Evolutionary conservation across 2,888 invertebrate genomes (phyloP), one percentile per base, ranked within the genome.

Genomic region (Halocaridina rubra): DNA sequence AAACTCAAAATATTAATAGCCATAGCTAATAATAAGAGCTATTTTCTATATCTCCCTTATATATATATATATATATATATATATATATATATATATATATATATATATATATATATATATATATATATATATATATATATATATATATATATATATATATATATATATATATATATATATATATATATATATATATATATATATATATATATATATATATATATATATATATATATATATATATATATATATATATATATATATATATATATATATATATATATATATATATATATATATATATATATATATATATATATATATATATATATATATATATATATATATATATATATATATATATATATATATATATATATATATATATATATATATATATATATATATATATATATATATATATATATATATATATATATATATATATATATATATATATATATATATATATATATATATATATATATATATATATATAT

Each of bases 401-500:
- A 64, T 13, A 64, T 64, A 64, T 64, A 13, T 24, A 64, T 1
- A 4, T 64, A 24, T 32, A 46, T 39, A 24, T 74, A 46, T 46
- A 46, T 74, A 22, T 46, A 46, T 74, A 46, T 46, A 74, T 74
- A 46, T 74, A 74, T 74, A 46, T 74, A 74, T 74, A 7, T 46
- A 46, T 46, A 74, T 74, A 74, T 74, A 74, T 74, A 74, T 46
- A 74, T 74, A 74, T 74, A 46, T 74, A 74, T 74, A 46, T 74
- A 74, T 74, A 46, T 74, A 74, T 74, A 46, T 74, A 74, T 53
- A 64, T 46, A 46, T 46, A 71, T 71, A 71, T 71, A 71, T 71
- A 71, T 71, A 71, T 71, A 71, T 30, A 29, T 30, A 71, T 30
- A 71, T 32, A 71, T 32, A 71, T 53, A 53, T 53, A 53, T 53